Evolutionary conservation across 1,140 invertebrate species (phyloP).

Genomic region (Lamellibrachia luymesi): DNA sequence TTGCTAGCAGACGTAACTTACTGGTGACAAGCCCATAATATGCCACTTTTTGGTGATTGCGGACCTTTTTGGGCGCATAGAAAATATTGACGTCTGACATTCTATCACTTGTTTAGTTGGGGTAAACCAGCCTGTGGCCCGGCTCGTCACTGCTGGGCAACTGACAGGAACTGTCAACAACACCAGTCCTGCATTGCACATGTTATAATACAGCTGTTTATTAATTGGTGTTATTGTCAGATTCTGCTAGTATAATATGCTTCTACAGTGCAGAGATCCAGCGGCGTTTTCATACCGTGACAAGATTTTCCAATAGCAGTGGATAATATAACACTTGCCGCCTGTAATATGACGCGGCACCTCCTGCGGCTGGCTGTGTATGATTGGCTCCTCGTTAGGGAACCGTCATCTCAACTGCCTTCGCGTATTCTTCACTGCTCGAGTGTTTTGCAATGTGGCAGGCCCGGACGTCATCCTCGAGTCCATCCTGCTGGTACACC

Average conservation of each 20-base stretch:
- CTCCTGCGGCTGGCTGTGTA: background rate
- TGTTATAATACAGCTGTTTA: background rate
- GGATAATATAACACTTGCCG: background rate
- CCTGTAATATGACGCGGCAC: background rate
- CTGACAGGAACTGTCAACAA: background rate
- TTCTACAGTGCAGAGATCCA: background rate
- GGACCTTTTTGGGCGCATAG: background rate
- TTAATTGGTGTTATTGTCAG: background rate
- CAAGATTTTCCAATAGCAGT: background rate
- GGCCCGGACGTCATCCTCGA: too few relatives aligned
- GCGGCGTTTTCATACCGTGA: background rate
- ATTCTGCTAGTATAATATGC: background rate
- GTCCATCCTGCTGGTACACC: too few relatives aligned
- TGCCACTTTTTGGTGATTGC: background rate
- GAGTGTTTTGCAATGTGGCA: background rate
- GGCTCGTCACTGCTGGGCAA: background rate
- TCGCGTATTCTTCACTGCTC: background rate
- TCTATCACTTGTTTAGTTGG: background rate
- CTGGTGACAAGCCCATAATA: background rate
- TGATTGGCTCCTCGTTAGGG: too few relatives aligned
- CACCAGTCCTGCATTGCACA: background rate
- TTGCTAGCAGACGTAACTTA: too few relatives aligned
- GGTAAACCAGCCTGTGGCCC: background rate
- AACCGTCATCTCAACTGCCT: background rate
- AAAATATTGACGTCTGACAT: background rate